A percentile compares a stretch with the other conserved stretches of the same genome.
phyloP scores from a whole-genome alignment of 2,888 invertebrate genomes.

The Pollenia amentaria region DNA sequence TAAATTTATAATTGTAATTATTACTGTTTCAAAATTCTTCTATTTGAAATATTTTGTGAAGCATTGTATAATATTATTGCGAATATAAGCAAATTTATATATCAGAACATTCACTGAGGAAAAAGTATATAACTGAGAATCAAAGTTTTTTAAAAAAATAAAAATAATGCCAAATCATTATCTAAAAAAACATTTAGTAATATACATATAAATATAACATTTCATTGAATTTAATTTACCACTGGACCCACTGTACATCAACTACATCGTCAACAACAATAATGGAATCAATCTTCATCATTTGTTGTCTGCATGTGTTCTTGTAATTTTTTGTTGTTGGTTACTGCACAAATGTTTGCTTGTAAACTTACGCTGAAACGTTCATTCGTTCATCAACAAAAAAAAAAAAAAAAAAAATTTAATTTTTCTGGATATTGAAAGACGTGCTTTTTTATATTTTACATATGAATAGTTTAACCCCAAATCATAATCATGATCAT shows the following conservation, averaged over 20 bases:
- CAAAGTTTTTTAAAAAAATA: no score
- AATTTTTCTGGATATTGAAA: slow-evolving; percentile 54
- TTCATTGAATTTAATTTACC: not conserved
- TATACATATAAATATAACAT: no score
- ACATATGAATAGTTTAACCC: slow-evolving; percentile 41
- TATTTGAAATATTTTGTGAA: no score
- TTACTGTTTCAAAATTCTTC: no score
- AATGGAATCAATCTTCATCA: slow-evolving; percentile 67
- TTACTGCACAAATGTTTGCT: slow-evolving; percentile 55
- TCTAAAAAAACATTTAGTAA: no score
- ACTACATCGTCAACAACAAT: slow-evolving; percentile 54
- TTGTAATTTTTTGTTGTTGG: slow-evolving; percentile 26
- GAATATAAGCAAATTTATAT: no score
- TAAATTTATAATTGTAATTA: no score
- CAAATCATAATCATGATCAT: slow-evolving; percentile 58
- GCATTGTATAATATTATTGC: no score
- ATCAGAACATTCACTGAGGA: no score
- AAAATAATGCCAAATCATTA: no score
- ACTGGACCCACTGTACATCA: slow-evolving; percentile 24
- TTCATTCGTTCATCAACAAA: slow-evolving; percentile 1
- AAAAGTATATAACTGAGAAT: no score
- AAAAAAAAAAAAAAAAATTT: slow-evolving; percentile 29
- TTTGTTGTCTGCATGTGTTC: slow-evolving; percentile 24
- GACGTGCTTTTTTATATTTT: slow-evolving; percentile 51
- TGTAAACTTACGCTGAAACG: slow-evolving; percentile 37